A percentile compares a stretch with the other conserved stretches of the same genome.
phyloP scores from a whole-genome alignment of 1,140 invertebrate genomes.

The Euwallacea fornicatus region DNA sequence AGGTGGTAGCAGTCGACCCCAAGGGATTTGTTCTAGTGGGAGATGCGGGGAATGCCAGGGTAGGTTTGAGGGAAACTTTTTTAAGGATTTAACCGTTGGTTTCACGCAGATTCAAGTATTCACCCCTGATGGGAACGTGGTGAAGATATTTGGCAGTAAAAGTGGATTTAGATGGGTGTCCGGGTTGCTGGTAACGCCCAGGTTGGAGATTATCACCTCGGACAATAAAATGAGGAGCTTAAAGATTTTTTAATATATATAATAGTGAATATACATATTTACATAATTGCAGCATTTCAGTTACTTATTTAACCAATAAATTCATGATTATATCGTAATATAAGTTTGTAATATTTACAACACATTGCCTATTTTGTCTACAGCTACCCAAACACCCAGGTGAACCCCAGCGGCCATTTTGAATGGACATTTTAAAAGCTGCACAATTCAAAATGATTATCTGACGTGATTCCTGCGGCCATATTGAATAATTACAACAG shows the following conservation, averaged over 20 bases:
- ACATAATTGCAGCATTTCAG: background rate
- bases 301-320: too few relatives aligned
- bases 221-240: slow-evolving; percentile 73
- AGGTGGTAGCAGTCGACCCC: slow-evolving; percentile 69
- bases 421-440: too few relatives aligned
- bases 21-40: slow-evolving; percentile 74
- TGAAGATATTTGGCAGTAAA: slow-evolving; percentile 65
- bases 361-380: too few relatives aligned
- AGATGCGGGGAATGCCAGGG: slow-evolving; percentile 73
- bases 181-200: slow-evolving; percentile 65
- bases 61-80: slow-evolving; percentile 1
- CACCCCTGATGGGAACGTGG: slow-evolving; percentile 62
- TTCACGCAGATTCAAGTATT: slow-evolving; percentile 66
- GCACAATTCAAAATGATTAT: too few relatives aligned
- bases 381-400: too few relatives aligned
- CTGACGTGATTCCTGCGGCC: too few relatives aligned
- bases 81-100: background rate
- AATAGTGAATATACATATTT: background rate
- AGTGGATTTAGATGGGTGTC: slow-evolving; percentile 73
- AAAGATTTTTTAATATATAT: slow-evolving; percentile 60
- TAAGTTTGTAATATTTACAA: too few relatives aligned
- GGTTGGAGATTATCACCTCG: slow-evolving; percentile 67
- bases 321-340: too few relatives aligned
- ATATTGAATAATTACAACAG: too few relatives aligned
- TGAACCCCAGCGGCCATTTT: too few relatives aligned